Evolutionary conservation across 2,888 invertebrate genomes (phyloP), one percentile per base, ranked within the genome.

Genomic region (Ormyrus nitidulus): DNA sequence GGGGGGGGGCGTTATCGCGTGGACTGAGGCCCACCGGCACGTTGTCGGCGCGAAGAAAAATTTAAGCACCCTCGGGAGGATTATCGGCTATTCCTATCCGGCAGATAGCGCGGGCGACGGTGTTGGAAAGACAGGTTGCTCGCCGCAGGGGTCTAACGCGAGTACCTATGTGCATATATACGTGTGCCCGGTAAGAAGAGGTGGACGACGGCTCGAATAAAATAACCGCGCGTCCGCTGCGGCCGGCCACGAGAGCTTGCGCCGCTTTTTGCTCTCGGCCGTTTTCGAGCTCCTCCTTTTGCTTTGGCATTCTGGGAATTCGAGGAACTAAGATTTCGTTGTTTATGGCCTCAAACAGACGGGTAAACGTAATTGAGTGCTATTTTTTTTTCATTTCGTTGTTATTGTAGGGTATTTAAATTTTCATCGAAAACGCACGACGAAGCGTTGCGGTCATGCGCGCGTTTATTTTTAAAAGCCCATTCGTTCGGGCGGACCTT

Each of bases 71-170:
- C 74, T 66, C 74, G 19, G 59, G 79, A 72, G 79, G 79, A 81
- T 81, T 81, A 81, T 81, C 79, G 79, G 78, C 49, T 73, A 71
- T 61, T 74, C 66, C 74, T 77, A 77, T 78, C 77, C 74, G 66
- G 51, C 8, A 78, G 80, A 80, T 85, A 85, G 78, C 68, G 59
- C 73, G 61, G 68, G 49, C 73, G 84, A 87, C 87, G 87, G 89
- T 88, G 90, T 89, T 84, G 88, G 88, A 86, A 88, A 89, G 90
- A 89, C 90, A 89, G 90, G 90, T 89, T 88, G 86, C 87, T 85
- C 90, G 87, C 90, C 86, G 86, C 88, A 85, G 90, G 90, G 89
- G 89, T 89, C 88, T 77, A 70, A 61, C 73, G 58, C 69, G 77
- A 11, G 59, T 19, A 34, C 64, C 19, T 59, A 34, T 49, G 53